Evolutionary conservation across 2,888 invertebrate species (phyloP), one percentile per base, ranked within the genome.

Genomic region (Anaspis maculata): DNA sequence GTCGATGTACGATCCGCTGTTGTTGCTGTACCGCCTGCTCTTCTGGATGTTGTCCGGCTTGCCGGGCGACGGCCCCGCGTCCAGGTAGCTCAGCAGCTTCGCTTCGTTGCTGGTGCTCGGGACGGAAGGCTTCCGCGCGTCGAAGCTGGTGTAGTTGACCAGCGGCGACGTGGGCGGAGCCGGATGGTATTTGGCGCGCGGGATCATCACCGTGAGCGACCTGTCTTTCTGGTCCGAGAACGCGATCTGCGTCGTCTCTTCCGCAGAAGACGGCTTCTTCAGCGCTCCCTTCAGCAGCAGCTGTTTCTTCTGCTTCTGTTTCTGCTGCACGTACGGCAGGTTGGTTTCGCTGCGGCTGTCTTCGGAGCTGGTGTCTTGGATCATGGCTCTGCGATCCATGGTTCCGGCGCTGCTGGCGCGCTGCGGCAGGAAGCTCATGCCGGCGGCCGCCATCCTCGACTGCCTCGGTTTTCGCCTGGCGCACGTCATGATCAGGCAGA

Each of bases 141-240:
- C 62, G 39, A 62, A 62, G 3, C 56, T 55, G 2, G 61, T 61
- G 32, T 62, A 55, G 38, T 59, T 62, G 31, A 49, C 45, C 19
- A 55, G 28, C 6, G 56, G 51, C 0, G 72, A 66, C 1, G 71
- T 60, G 13, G 71, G 69, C 1, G 74, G 74, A 2, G 76, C 74
- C 3, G 83, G 79, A 42, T 84, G 79, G 39, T 88, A 82, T 47
- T 87, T 79, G 0, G 86, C 88, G 39, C 90, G 72, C 0, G 90
- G 90, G 42, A 89, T 90, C 80, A 89, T 86, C 16, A 89, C 85
- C 0, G 86, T 85, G 28, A 88, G 71, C 0, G 85, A 84, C 21
- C 83, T 65, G 52, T 77, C 76, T 25, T 73, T 67, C 54, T 77
- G 76, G n/a, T 76, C 75, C 0, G 67, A 58, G 42, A 59, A 57